Evolutionary conservation across 37 sponge, comb jelly and placozoan genomes (phyloP), one percentile per base, ranked within the genome.

Genomic region (Bolinopsis microptera): DNA sequence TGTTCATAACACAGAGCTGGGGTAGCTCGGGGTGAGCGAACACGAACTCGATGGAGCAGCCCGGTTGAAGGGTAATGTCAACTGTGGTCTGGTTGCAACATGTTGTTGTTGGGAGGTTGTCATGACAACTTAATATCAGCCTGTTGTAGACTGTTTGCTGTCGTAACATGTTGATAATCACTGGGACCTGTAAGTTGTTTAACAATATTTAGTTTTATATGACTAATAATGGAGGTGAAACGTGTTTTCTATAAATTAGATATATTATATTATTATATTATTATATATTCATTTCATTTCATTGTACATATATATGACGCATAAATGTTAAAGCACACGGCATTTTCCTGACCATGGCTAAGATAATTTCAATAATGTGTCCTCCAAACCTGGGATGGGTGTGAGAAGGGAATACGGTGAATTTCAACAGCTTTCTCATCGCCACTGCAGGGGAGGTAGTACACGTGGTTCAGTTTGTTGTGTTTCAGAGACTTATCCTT

Each of bases 321-420:
- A n/a, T n/a, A n/a, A n/a, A n/a, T n/a, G n/a, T n/a, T n/a, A n/a
- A n/a, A n/a, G n/a, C n/a, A n/a, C n/a, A n/a, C n/a, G n/a, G n/a
- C n/a, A n/a, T n/a, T n/a, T n/a, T n/a, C n/a, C n/a, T n/a, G n/a
- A n/a, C n/a, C n/a, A n/a, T n/a, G n/a, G n/a, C n/a, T n/a, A n/a
- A n/a, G n/a, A n/a, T n/a, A n/a, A n/a, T n/a, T n/a, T n/a, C n/a
- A n/a, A n/a, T n/a, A n/a, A n/a, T n/a, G n/a, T n/a, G n/a, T n/a
- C n/a, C n/a, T n/a, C n/a, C n/a, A n/a, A n/a, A 86, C 90, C 90
- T 86, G 90, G 38, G 90, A 41, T 0, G 90, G 90, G 28, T 86
- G 90, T 25, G 41, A 39, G 31, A 86, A 86, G 5, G 90, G 90
- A 13, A 86, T 28, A 24, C 90, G 41, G 61, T 86, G 90, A 16